Evolutionary conservation across 2,888 invertebrate genomes (phyloP), one percentile per base, ranked within the genome.

Genomic region (Lepidocyrtoides sp.): DNA sequence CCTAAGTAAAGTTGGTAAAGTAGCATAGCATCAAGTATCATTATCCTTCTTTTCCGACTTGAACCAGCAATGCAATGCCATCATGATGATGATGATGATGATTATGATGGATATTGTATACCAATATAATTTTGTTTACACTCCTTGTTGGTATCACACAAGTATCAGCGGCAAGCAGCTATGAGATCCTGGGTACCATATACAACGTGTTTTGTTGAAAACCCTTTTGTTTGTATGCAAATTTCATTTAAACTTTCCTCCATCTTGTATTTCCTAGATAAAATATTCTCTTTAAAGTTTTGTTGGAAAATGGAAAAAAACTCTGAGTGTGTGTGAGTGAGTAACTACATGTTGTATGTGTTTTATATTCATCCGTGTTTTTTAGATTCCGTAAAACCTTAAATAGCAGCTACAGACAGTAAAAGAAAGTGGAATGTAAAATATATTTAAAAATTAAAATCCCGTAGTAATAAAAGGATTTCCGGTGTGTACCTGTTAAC

Each of bases 171-270:
- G 5, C n/a, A 0, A 54, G 20, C 54, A 60, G 60, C 2, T 1
- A 5, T 66, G 5, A 1, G 17, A 54, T 54, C n/a, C 3, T 7
- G 14, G 14, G n/a, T 8, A 54, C 54, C n/a, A 54, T 3, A 54
- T 10, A n/a, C 23, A 66, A 66, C 4, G 66, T 7, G 14, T n/a
- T 32, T n/a, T n/a, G n/a, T n/a, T 23, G 60, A 12, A 60, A 4
- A 26, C 60, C 4, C 10, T 66, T 66, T 66, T 66, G 66, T 66
- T 66, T 66, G 32, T 17, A 66, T 66, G 66, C 5, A 66, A 66
- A 66, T 66, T 66, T 66, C 29, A 66, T 66, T 66, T 66, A 66
- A 66, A 66, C 66, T 66, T 66, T 66, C 32, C 26, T 60, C 60
- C 23, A 23, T 20, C 60, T 8, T 60, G 12, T 60, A 51, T 3